Evolutionary conservation across 2,797 vertebrate species (phyloP).

Genomic region (Sphaeramia orbicularis): DNA sequence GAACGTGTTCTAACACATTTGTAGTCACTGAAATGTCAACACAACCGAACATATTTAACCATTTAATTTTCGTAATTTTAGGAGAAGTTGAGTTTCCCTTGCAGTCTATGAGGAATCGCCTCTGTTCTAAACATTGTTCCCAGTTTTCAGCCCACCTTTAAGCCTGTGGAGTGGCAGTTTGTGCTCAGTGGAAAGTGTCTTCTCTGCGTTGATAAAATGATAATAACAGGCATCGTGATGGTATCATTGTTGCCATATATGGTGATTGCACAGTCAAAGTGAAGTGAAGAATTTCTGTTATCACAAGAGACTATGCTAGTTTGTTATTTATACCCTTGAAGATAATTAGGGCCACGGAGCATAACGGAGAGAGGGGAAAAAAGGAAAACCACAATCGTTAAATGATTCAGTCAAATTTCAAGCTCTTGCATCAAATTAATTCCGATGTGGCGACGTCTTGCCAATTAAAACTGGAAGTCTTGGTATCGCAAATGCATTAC

Average conservation of each 20-base stretch:
- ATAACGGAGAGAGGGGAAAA: neutral
- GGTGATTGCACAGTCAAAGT: slow-evolving; percentile 1
- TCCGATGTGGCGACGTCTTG: slow-evolving; percentile 9
- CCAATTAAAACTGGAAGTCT: neutral
- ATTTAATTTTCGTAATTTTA: no score
- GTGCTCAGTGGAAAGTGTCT: neutral
- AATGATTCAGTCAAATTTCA: slow-evolving; percentile 11
- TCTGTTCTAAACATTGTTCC: slow-evolving; percentile 4
- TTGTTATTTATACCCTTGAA: slow-evolving; percentile 7
- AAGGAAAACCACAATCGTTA: slow-evolving; percentile 6
- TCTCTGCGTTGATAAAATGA: slow-evolving; percentile 16
- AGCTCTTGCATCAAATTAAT: slow-evolving; percentile 19
- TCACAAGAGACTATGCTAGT: neutral
- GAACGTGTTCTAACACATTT: no score
- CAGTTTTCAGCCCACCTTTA: slow-evolving; percentile 21
- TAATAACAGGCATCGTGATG: slow-evolving; percentile 12
- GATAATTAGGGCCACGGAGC: slow-evolving; percentile 13
- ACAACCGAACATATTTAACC: no score
- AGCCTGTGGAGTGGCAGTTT: slow-evolving; percentile 15
- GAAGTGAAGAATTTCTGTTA: slow-evolving; percentile 13
- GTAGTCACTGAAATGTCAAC: no score
- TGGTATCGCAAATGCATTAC: neutral
- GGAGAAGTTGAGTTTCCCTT: no score
- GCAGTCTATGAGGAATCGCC: no score
- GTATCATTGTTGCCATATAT: neutral